Evolutionary conservation across 2,888 invertebrate genomes (phyloP).

Genomic region (Liposcelis brunnea): DNA sequence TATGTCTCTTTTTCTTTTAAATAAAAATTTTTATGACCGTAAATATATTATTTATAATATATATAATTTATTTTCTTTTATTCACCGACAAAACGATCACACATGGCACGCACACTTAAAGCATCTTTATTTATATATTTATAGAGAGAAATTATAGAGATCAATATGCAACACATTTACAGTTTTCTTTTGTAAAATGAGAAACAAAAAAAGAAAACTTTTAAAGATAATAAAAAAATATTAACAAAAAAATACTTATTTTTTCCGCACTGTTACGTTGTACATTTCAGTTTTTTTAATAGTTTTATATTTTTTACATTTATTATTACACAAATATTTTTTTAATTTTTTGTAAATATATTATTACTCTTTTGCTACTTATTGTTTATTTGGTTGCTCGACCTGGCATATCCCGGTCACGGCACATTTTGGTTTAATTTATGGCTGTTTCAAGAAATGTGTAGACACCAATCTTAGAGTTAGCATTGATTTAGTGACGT

Average conservation of each 20-base stretch:
- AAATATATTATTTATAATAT: too few relatives aligned
- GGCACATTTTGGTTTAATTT: slow-evolving; percentile 51
- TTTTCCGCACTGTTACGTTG: slow-evolving; percentile 5
- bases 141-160: too few relatives aligned
- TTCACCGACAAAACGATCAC: too few relatives aligned
- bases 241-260: neutral
- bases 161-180: too few relatives aligned
- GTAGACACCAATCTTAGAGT: slow-evolving; percentile 84
- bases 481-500: slow-evolving; percentile 43
- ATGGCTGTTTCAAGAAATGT: slow-evolving; percentile 85
- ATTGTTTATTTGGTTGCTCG: slow-evolving; percentile 4
- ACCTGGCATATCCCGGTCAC: slow-evolving; percentile 51
- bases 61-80: too few relatives aligned
- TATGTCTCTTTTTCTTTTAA: too few relatives aligned
- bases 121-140: too few relatives aligned
- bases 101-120: too few relatives aligned
- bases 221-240: neutral
- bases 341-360: too few relatives aligned
- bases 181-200: neutral
- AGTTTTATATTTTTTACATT: neutral
- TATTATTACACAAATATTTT: too few relatives aligned
- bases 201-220: neutral
- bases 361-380: neutral
- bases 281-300: slow-evolving; percentile 5
- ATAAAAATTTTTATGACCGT: too few relatives aligned